These are phyloP conservation scores for Brachypodius melanocephalos DNA, from an alignment of 2,113 vertebrate species.

Conservation along the genomic window DNA sequence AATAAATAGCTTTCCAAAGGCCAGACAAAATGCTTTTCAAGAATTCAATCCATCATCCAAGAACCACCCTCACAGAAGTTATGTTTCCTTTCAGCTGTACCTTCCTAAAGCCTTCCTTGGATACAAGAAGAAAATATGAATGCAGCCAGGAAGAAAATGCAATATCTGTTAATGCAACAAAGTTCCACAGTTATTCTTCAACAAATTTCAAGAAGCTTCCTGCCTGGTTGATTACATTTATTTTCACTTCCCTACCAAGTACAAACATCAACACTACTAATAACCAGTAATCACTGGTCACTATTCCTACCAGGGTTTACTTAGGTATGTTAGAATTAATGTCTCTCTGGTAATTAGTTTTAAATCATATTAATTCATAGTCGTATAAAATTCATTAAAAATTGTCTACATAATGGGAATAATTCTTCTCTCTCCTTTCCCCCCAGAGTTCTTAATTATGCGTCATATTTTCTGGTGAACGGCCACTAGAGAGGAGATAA, in stretches of 20 bases:
- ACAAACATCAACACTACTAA: neutral
- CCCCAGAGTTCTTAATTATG: slow-evolving; percentile 18
- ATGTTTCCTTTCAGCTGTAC: neutral
- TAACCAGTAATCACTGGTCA: neutral
- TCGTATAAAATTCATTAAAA: slow-evolving; percentile 21
- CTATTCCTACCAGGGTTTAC: neutral
- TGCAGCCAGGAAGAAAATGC: neutral
- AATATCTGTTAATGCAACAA: neutral
- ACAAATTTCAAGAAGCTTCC: neutral
- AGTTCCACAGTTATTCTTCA: neutral
- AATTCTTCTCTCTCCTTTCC: neutral
- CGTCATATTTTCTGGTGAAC: slow-evolving; percentile 34
- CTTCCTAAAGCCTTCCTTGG: neutral
- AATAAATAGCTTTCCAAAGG: neutral
- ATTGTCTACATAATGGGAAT: neutral
- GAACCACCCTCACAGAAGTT: neutral
- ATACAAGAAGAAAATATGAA: neutral
- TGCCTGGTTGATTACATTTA: neutral
- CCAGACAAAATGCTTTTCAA: neutral
- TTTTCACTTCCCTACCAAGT: neutral
- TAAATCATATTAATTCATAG: slow-evolving; percentile 22
- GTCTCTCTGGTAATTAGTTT: neutral
- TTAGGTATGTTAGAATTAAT: neutral
- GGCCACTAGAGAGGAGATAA: slow-evolving; percentile 29
- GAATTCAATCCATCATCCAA: neutral